Evolutionary conservation across 2,113 vertebrate genomes (phyloP), one percentile per base, ranked within the genome.

Genomic region (Seriola rivoliana): DNA sequence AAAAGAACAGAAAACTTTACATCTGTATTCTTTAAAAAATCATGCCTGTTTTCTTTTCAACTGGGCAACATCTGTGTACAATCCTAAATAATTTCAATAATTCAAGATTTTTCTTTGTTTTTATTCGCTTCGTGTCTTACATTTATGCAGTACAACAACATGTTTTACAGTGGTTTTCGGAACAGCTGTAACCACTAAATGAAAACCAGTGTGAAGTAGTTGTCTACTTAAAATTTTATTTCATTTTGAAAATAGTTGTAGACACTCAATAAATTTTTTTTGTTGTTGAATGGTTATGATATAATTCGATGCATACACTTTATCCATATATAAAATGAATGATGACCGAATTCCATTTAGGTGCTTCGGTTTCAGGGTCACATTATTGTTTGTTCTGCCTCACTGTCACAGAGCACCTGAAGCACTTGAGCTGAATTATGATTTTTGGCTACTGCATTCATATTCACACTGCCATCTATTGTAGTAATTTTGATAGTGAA

Each of bases 21-120:
- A 76, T 76, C 73, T 59, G 65, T 69, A 5, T 67, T 54, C 16
- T 67, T 63, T 62, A 17, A 69, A 80, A 64, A 67, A 44, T 16
- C 19, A 13, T 0, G 42, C 65, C 19, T 71, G n/a, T 60, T 2
- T 19, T 55, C 44, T 8, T 62, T 75, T 84, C 64, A 80, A 63
- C 59, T 79, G 71, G 76, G 4, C 50, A 73, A 71, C 80, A 86
- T 70, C 76, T 88, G 85, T 71, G 70, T 64, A 25, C 73, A 73
- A 82, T 88, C 77, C 68, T 52, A 36, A 74, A 81, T 71, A 72
- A 63, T 59, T 66, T 77, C 65, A 85, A 29, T 54, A 74, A 65
- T 59, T 68, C 69, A 67, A 50, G 58, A 76, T 25, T 74, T n/a
- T 63, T 4, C 36, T 62, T 70, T 70, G 8, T 63, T 84, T 82